Base-by-base conservation (phyloP, 2,113 vertebrate genomes). In the Sterrhoptilus dennistouni region DNA sequence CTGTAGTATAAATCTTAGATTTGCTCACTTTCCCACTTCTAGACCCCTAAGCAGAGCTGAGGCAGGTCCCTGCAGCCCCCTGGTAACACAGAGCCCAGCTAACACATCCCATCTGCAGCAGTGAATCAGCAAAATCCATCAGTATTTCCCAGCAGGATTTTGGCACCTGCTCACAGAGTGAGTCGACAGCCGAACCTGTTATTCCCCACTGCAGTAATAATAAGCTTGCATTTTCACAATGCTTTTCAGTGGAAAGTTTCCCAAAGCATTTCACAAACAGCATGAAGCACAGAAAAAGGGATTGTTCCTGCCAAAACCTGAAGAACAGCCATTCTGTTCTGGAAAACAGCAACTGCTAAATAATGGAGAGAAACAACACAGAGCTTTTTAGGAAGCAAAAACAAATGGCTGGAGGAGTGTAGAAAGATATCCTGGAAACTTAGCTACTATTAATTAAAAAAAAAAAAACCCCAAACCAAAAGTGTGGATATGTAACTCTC, bases 241-340 rank as follows among this genome's bases (percentile, higher is more conserved):
- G 90, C 87, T 90, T 90, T 93, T 66, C 79, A 35, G 92, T 90
- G 92, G 93, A 90, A 95, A 83, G 75, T 93, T 96, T 93, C 95
- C 93, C 90, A 95, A 93, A 97, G 95, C 85, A 69, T 93, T 96
- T 96, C 90, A 66, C 93, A 96, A 96, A 95, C 90, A 91, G 83
- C 79, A 72, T 27, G 9, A 66, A 94, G 90, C 27, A 2, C 14
- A 94, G 91, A 79, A 57, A 91, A 95, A 89, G 50, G 74, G 59
- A 38, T 63, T 66, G 82, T 42, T 87, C 71, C 90, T 97, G 95
- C 95, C 95, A 96, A 95, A 96, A 96, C 92, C 82, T 96, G 93
- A 93, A 90, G 93, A 28, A 25, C 82, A 91, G 78, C 71, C 94
- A 6, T 90, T 95, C 93, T 95, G 94, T 93, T 93, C 93, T 93